Evolutionary conservation across 2,113 vertebrate genomes (phyloP).

Genomic region (Grammomys dolichurus): DNA sequence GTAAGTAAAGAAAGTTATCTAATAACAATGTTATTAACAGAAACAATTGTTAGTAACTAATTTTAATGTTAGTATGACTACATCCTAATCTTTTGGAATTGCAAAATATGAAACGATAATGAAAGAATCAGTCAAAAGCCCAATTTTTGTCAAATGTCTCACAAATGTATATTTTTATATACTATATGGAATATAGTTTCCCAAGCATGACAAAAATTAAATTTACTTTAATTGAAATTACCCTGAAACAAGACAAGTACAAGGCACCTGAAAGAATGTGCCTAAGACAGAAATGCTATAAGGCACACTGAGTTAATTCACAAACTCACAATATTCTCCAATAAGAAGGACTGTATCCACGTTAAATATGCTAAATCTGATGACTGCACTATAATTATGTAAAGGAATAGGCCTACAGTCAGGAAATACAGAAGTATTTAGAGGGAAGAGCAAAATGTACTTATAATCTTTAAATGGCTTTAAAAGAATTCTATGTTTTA

Average conservation of each 20-base stretch:
- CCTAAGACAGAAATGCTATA: background rate
- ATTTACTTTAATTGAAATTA: background rate
- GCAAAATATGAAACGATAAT: slow-evolving; percentile 31
- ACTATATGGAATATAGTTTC: background rate
- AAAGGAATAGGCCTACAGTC: background rate
- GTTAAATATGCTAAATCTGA: background rate
- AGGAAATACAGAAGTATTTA: background rate
- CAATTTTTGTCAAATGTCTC: slow-evolving; percentile 36
- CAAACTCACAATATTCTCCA: background rate
- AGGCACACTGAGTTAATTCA: background rate
- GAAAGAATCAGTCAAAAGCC: background rate
- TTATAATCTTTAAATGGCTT: background rate
- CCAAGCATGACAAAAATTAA: slow-evolving; percentile 7
- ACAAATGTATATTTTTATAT: slow-evolving; percentile 2
- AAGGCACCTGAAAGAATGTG: background rate
- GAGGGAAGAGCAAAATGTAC: background rate
- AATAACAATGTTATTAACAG: background rate
- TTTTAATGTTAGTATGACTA: background rate
- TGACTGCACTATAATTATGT: background rate
- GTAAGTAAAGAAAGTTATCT: background rate
- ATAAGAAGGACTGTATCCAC: background rate
- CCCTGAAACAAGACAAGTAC: slow-evolving; percentile 15
- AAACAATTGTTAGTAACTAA: background rate
- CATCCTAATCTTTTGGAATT: slow-evolving; percentile 50
- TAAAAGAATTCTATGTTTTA: background rate